phyloP scores from a whole-genome alignment of 1,140 invertebrate genomes.

The Holotrichia oblita region DNA sequence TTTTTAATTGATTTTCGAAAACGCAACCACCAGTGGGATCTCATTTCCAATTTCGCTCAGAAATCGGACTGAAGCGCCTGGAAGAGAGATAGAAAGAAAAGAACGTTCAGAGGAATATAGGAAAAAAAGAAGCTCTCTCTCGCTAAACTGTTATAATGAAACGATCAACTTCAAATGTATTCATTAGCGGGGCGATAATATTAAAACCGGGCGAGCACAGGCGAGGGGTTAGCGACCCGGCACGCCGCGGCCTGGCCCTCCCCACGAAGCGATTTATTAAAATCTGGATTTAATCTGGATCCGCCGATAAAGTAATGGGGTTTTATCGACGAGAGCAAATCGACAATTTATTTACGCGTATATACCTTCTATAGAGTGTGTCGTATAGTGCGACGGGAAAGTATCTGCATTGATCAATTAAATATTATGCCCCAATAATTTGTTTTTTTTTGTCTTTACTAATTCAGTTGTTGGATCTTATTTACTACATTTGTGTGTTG shows the following conservation, averaged over 20 bases:
- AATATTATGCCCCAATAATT: too few relatives aligned
- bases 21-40: not conserved
- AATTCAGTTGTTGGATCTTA: too few relatives aligned
- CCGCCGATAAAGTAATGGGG: conserved; percentile 45
- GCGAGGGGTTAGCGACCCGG: conserved; percentile 28
- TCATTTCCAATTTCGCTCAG: not conserved
- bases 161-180: conserved; percentile 38
- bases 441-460: too few relatives aligned
- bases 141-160: conserved; percentile 36
- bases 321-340: conserved; percentile 45
- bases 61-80: conserved; percentile 23
- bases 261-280: conserved; percentile 41
- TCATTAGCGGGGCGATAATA: conserved; percentile 39
- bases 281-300: conserved; percentile 41
- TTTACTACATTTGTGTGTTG: too few relatives aligned
- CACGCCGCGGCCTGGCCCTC: not conserved
- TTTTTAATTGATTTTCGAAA: conserved; percentile 31
- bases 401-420: not conserved
- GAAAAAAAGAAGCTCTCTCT: conserved; percentile 22
- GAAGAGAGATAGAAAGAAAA: not conserved
- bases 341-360: conserved; percentile 30
- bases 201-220: not conserved
- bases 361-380: not conserved
- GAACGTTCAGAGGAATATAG: not conserved
- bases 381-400: not conserved